Evolutionary conservation across 2,113 vertebrate genomes (phyloP), one percentile per base, ranked within the genome.

Genomic region (Anguilla rostrata): DNA sequence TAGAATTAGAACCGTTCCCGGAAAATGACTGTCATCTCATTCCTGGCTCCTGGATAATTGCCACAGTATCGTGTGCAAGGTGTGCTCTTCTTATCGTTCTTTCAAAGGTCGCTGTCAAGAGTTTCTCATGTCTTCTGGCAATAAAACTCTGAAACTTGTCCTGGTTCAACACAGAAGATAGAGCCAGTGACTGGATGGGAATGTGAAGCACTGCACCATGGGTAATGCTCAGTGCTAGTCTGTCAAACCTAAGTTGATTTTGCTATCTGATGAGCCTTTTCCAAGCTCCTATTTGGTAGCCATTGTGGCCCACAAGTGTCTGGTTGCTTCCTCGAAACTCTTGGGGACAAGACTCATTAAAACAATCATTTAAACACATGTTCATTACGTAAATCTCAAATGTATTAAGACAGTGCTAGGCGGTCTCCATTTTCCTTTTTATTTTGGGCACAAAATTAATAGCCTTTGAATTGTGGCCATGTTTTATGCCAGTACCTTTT

Each of bases 191-290:
- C 26, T 75, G 29, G n/a, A 9, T 5, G 71, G n/a, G n/a, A 75
- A 75, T 75, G 71, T 75, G 71, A 75, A 34, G n/a, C 71, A 75
- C 8, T 75, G 71, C 71, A 75, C 71, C 29, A 34, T 29, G 71
- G n/a, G 71, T 66, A 66, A 34, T 39, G 20, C 82, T 53, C 22
- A 26, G 83, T 34, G n/a, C 53, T 39, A 20, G 57, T 34, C 83
- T 83, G 83, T 83, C 83, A 83, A 34, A 63, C 15, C 12, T 39
- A 53, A 83, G 53, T 60, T 83, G 2, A 1, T 83, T 83, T 63
- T 83, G 12, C 83, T 29, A 9, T 60, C 29, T 83, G 53, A 83
- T 63, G 34, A 63, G 34, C 18, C 8, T 84, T 9, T 57, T 60
- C n/a, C 49, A 83, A 60, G 46, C 46, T 81, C 5, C 71, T 75